Evolutionary conservation across 2,113 vertebrate species (phyloP), one percentile per base, ranked within the genome.

Genomic region (Cyanoramphus novaezelandiae): DNA sequence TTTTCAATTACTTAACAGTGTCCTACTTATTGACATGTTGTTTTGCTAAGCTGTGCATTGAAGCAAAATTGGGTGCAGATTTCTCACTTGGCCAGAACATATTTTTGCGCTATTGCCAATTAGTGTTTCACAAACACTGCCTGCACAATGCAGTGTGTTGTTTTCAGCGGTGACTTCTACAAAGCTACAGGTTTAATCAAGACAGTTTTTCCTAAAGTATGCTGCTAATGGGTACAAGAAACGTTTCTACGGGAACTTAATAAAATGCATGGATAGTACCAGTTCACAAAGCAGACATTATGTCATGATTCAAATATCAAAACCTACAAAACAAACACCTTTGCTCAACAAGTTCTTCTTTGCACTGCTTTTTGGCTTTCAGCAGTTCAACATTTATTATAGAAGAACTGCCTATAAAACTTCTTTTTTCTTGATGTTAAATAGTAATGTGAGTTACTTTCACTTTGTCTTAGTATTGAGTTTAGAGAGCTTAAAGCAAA

Each of bases 371-470:
- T 89, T 49, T 37, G 39, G 9, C 31, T 81, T 69, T 90, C 47
- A 84, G 47, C 12, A 63, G 53, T 55, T 60, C 47, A 86, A 57
- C 6, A 5, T 49, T 43, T 81, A 31, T 69, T 65, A 43, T 3
- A 4, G 3, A 78, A 78, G 88, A 68, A 35, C 10, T 18, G 8
- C 21, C 21, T 65, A 13, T 29, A 60, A 9, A 9, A 41, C 52
- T n/a, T 37, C 10, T 35, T 33, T 85, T 41, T 9, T 19, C 9
- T 12, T 57, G 20, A 9, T 86, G 24, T n/a, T 76, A 91, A 76
- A 1, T 16, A n/a, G 23, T n/a, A 44, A 43, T 2, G 0, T 2
- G 6, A 46, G 29, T 37, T 70, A 31, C 62, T 65, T 70, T 49
- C 5, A 24, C 50, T 59, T 82, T 44, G n/a, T 20, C 24, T 70